Conservation (phyloP, 2,888 invertebrate genomes). For the Leuctra nigra region DNA sequence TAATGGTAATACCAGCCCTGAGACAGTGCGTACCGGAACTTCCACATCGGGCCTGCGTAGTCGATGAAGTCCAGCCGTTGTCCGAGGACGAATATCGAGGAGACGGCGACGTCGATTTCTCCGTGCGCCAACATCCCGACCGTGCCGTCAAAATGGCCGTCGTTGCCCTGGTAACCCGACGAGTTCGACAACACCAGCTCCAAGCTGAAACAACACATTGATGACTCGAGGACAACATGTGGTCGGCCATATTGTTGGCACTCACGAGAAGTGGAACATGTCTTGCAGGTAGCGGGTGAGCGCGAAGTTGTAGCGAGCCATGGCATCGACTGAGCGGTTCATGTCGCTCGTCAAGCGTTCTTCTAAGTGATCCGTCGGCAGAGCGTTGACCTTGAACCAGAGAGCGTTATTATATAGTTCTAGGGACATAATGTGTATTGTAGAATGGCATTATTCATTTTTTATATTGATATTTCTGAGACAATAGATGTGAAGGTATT, state of each 20-base stretch:
- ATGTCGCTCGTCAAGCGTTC: slow-evolving; percentile 4
- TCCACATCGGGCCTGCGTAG: slow-evolving; percentile 6
- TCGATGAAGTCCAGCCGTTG: background rate
- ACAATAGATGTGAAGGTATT: too few species aligned
- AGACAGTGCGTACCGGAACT: slow-evolving; percentile 3
- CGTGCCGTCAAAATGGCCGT: background rate
- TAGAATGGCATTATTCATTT: too few species aligned
- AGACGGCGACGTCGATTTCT: background rate
- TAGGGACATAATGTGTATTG: too few species aligned
- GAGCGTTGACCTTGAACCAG: slow-evolving; percentile 3
- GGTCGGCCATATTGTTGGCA: background rate
- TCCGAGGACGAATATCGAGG: background rate
- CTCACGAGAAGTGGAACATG: slow-evolving; percentile 15
- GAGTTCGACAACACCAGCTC: background rate
- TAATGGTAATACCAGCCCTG: too few species aligned
- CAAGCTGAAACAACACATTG: background rate
- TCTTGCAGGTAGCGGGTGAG: slow-evolving; percentile 3
- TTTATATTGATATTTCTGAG: too few species aligned
- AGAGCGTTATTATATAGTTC: too few species aligned
- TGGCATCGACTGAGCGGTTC: slow-evolving; percentile 7
- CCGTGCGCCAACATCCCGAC: background rate
- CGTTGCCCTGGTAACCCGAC: background rate
- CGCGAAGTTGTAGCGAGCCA: slow-evolving; percentile 20
- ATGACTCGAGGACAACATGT: too few species aligned
- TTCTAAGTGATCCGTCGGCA: background rate